Conservation (phyloP, 2,888 invertebrate genomes). For the Athalia rosae region DNA sequence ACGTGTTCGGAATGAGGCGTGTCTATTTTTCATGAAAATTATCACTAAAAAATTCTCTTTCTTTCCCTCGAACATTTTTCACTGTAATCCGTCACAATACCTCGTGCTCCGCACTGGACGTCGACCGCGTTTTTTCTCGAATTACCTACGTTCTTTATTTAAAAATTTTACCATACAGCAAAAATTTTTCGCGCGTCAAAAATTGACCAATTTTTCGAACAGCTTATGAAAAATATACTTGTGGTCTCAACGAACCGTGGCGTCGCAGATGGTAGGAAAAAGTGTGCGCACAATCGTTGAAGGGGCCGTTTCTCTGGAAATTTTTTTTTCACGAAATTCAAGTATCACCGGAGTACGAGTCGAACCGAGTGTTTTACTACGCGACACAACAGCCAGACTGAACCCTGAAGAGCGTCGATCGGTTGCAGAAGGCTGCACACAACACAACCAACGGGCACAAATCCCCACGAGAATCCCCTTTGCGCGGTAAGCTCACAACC, state of each 20-base stretch:
- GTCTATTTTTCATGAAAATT: too few relatives aligned
- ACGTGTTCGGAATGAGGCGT: too few relatives aligned
- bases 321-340: slow-evolving; percentile 3
- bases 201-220: too few relatives aligned
- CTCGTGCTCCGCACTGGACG: neutral
- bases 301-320: neutral
- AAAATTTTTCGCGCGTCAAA: too few relatives aligned
- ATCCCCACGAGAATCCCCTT: neutral
- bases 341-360: slow-evolving; percentile 2
- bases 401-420: slow-evolving; percentile 34
- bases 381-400: slow-evolving; percentile 29
- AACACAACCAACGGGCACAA: slow-evolving; percentile 6
- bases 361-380: slow-evolving; percentile 29
- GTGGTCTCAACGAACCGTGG: neutral
- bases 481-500: neutral
- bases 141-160: too few relatives aligned
- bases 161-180: too few relatives aligned
- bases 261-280: neutral
- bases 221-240: too few relatives aligned
- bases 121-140: neutral
- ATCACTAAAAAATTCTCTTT: too few relatives aligned
- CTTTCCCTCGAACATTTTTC: neutral
- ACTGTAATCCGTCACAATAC: slow-evolving; percentile 10
- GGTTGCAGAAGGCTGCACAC: slow-evolving; percentile 41
- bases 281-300: slow-evolving; percentile 9